These are phyloP conservation scores for Parnassius glacialis DNA, from an alignment of 2,888 invertebrate species.

Conservation along the genomic window DNA sequence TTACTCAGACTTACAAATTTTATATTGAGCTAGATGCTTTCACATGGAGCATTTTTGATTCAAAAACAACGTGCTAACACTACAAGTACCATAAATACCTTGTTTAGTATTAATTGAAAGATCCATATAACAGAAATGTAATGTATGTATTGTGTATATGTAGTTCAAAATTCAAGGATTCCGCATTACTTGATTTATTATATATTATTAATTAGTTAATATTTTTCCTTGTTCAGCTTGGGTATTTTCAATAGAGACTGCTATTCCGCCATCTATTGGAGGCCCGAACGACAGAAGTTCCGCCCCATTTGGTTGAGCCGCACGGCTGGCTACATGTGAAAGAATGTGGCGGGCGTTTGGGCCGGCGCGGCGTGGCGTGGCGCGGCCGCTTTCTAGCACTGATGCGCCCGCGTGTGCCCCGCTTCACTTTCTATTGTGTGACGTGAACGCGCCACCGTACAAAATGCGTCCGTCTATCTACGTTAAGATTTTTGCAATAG, in stretches of 20 bases:
- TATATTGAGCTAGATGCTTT: no score
- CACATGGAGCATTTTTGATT: no score
- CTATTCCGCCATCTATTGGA: background rate
- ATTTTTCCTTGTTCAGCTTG: background rate
- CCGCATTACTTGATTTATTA: no score
- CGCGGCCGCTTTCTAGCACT: conserved; percentile 72
- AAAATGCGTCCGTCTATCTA: conserved; percentile 17
- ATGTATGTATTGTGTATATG: no score
- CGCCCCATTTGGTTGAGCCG: background rate
- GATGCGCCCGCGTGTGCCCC: conserved; percentile 62
- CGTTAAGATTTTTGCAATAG: background rate
- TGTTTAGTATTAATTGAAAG: no score
- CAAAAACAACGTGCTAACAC: no score
- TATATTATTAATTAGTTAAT: no score
- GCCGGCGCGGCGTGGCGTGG: conserved; percentile 32
- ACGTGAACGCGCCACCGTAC: conserved; percentile 38
- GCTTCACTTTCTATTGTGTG: conserved; percentile 77
- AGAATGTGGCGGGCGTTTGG: conserved; percentile 64
- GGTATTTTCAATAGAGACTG: background rate
- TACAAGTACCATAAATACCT: no score
- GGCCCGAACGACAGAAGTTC: background rate
- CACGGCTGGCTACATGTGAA: conserved; percentile 41
- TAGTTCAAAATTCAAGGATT: no score
- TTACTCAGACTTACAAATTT: no score
- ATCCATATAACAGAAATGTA: no score